These are phyloP conservation scores for Neelides folsomi DNA, from an alignment of 2,888 invertebrate species.

Conservation along the genomic window DNA sequence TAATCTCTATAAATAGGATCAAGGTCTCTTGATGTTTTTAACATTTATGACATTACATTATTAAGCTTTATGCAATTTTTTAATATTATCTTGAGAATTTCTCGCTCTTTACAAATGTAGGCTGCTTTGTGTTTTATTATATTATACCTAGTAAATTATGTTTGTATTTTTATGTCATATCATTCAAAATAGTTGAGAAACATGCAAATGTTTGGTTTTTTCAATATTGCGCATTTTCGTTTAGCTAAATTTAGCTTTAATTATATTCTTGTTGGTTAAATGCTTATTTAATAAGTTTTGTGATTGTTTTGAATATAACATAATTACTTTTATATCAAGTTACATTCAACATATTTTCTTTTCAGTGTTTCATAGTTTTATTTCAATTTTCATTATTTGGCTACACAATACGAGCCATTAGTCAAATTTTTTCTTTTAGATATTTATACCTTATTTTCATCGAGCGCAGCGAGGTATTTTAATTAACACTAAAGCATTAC, in stretches of 20 bases:
- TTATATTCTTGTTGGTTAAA: no score
- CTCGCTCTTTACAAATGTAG: not conserved
- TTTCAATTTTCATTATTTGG: constrained; percentile 29
- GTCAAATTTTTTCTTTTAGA: constrained; percentile 18
- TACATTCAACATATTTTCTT: constrained; percentile 1
- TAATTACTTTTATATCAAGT: not conserved
- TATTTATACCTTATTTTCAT: constrained; percentile 19
- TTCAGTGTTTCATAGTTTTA: constrained; percentile 27
- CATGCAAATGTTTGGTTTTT: no score
- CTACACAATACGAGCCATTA: constrained; percentile 27
- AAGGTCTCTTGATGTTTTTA: constrained; percentile 34
- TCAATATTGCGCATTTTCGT: constrained; percentile 10
- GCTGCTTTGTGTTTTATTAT: no score
- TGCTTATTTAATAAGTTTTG: no score
- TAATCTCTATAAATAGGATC: constrained; percentile 36
- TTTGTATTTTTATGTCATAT: no score
- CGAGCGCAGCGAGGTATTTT: constrained; percentile 26
- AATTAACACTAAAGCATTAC: no score
- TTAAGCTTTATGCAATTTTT: constrained; percentile 8
- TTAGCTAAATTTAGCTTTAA: constrained; percentile 3
- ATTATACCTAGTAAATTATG: no score
- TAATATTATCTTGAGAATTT: not conserved
- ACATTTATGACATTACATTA: not conserved
- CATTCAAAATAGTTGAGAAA: no score
- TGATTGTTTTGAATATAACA: not conserved